Percentiles rank a stretch among this genome's conserved stretches.
phyloP scores from a whole-genome alignment of 1,140 invertebrate species.

The Hyphantria cunea region DNA sequence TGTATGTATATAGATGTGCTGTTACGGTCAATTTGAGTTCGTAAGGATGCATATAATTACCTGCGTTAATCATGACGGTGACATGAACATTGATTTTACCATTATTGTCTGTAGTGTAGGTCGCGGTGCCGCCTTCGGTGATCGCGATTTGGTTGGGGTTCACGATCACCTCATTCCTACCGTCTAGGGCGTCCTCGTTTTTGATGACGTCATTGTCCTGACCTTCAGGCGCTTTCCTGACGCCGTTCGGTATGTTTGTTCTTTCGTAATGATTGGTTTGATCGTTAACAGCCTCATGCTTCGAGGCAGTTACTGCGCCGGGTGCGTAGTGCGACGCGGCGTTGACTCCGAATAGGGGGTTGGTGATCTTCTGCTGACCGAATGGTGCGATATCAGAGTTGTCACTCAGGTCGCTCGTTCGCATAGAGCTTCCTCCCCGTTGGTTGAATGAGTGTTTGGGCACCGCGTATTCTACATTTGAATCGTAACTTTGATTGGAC shows the following conservation, averaged over 20 bases:
- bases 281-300: constrained; percentile 39
- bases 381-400: constrained; percentile 49
- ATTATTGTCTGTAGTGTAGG: constrained; percentile 89
- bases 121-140: constrained; percentile 74
- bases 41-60: constrained; percentile 82
- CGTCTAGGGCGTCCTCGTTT: constrained; percentile 83
- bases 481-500: constrained; percentile 74
- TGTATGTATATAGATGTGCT: constrained; percentile 51
- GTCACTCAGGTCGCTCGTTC: constrained; percentile 49
- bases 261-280: constrained; percentile 57
- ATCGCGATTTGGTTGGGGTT: constrained; percentile 73
- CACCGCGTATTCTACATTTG: constrained; percentile 68
- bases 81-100: constrained; percentile 95
- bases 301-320: constrained; percentile 38
- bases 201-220: constrained; percentile 88
- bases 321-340: constrained; percentile 76
- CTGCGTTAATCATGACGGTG: constrained; percentile 88
- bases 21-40: constrained; percentile 58
- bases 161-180: constrained; percentile 73
- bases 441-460: constrained; percentile 67
- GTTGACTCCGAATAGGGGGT: constrained; percentile 78
- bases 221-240: constrained; percentile 88
- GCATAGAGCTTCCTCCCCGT: constrained; percentile 35
- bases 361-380: constrained; percentile 64
- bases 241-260: constrained; percentile 63